Evolutionary conservation across 1,140 invertebrate species (phyloP).

Genomic region (Apis laboriosa): DNA sequence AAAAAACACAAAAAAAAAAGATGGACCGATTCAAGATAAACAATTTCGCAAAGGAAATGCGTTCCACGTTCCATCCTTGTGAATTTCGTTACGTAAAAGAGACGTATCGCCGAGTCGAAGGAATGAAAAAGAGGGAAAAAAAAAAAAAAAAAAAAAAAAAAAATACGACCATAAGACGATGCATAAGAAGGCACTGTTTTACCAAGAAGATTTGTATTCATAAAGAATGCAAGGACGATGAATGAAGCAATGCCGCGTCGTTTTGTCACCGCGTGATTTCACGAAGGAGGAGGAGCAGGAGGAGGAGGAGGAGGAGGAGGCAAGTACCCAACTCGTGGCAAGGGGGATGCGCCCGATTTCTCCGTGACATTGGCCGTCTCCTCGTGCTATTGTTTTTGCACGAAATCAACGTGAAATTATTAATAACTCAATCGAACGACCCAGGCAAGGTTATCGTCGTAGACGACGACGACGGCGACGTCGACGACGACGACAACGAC

Average conservation of each 20-base stretch:
- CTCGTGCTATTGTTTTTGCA: conserved; percentile 10
- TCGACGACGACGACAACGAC: too few relatives aligned
- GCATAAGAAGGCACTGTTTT: neutral
- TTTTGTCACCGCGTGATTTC: too few relatives aligned
- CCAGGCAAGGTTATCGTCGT: conserved; percentile 49
- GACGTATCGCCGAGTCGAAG: neutral
- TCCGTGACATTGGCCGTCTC: too few relatives aligned
- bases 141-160: neutral
- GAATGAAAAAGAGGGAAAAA: neutral
- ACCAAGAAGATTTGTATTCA: conserved; percentile 20
- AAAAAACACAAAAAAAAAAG: too few relatives aligned
- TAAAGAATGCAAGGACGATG: conserved; percentile 17
- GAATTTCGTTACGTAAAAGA: conserved; percentile 4
- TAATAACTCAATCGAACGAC: conserved; percentile 41
- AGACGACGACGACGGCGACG: neutral
- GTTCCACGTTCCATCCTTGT: neutral
- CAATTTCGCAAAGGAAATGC: neutral
- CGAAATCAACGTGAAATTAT: conserved; percentile 33
- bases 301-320: too few relatives aligned
- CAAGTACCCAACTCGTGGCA: neutral
- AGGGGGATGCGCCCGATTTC: neutral
- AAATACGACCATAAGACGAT: neutral
- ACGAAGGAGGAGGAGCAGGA: too few relatives aligned
- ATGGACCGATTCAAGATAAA: too few relatives aligned
- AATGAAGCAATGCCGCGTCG: neutral